These are phyloP conservation scores for Sebastes iracundus DNA, from an alignment of 2,797 vertebrate genomes.

Conservation along the genomic window DNA sequence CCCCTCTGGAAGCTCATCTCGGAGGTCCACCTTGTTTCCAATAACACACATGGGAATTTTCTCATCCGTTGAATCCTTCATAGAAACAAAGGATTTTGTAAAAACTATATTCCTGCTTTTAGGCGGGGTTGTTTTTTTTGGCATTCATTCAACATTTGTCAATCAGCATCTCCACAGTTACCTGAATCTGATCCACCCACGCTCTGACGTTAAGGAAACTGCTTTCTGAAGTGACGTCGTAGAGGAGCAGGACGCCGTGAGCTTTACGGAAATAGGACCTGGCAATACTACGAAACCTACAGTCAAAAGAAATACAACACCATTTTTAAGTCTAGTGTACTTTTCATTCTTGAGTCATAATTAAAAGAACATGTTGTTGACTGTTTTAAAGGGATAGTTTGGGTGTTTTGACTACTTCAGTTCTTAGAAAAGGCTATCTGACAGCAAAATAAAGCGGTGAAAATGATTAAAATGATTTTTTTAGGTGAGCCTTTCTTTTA, in stretches of 20 bases:
- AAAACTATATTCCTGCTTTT: neutral
- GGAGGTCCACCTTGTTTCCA: constrained; percentile 84
- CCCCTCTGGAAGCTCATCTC: constrained; percentile 39
- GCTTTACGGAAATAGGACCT: constrained; percentile 85
- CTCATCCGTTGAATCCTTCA: constrained; percentile 73
- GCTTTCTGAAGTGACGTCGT: constrained; percentile 81
- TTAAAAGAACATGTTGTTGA: neutral
- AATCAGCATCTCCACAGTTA: constrained; percentile 21
- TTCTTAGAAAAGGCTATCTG: no score
- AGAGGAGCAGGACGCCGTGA: constrained; percentile 81
- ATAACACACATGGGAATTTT: constrained; percentile 79
- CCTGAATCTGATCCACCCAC: constrained; percentile 86
- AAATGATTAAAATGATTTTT: no score
- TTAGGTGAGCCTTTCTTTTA: no score
- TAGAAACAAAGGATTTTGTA: neutral
- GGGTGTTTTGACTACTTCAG: no score
- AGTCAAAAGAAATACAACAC: neutral
- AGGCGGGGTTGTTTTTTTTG: neutral
- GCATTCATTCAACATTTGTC: neutral
- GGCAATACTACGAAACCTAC: constrained; percentile 82
- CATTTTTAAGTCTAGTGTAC: neutral
- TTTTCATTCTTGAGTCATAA: neutral
- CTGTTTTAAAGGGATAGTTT: neutral
- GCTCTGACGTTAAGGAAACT: constrained; percentile 83
- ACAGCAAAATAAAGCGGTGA: no score